Percentiles rank a stretch among this genome's conserved stretches.
Evolutionary conservation across 2,113 vertebrate genomes (phyloP).

Genomic region (Brienomyrus brachyistius): DNA sequence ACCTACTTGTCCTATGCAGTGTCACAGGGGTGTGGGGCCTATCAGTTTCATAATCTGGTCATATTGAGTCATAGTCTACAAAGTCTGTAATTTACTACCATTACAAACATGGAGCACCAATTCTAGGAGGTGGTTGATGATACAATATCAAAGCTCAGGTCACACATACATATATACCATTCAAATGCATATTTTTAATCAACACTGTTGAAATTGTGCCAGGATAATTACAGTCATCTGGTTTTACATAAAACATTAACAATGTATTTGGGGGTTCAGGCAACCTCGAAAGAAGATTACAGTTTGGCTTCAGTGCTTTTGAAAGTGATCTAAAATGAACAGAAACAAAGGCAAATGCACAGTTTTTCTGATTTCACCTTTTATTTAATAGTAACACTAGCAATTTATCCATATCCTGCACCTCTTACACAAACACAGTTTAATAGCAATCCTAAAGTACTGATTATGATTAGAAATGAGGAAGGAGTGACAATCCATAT

Average conservation of each 20-base stretch:
- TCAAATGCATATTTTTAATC: background rate
- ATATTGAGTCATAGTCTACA: background rate
- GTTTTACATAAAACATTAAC: background rate
- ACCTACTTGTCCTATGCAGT: background rate
- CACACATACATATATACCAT: background rate
- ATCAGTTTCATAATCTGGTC: background rate
- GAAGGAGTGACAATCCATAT: background rate
- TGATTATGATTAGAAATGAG: background rate
- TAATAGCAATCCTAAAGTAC: background rate
- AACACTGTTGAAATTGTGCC: background rate
- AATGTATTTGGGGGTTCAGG: background rate
- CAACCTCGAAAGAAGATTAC: background rate
- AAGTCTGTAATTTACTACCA: background rate
- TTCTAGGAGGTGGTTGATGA: background rate
- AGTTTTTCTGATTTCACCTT: background rate
- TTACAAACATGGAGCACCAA: background rate
- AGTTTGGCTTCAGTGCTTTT: background rate
- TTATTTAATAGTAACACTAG: background rate
- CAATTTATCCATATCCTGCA: background rate
- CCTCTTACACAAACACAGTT: background rate
- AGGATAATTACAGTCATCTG: background rate
- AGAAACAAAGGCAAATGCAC: background rate
- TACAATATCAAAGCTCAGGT: background rate
- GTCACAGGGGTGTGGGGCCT: background rate
- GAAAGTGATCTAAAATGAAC: background rate